Conservation (phyloP, 1,140 invertebrate species). For the Saccostrea glomerata region DNA sequence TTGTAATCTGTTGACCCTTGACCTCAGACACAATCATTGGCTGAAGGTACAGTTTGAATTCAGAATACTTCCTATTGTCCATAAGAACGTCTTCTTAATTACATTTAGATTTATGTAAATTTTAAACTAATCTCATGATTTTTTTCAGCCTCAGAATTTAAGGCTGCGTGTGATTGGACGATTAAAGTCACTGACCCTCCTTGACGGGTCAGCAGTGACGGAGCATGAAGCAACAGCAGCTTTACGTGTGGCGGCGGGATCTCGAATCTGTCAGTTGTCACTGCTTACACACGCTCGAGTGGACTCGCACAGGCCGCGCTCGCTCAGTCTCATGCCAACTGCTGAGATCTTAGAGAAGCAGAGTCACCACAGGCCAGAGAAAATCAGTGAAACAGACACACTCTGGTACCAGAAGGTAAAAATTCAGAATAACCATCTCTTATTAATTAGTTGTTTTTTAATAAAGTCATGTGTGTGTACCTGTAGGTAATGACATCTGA, state of each 20-base stretch:
- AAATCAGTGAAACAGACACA: conserved; percentile 69
- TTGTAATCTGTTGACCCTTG: conserved; percentile 66
- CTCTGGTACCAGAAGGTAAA: conserved; percentile 73
- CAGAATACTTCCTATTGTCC: neutral
- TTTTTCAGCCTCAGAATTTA: conserved; percentile 71
- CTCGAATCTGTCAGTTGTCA: conserved; percentile 76
- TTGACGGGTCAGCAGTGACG: conserved; percentile 70
- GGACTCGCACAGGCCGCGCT: conserved; percentile 68
- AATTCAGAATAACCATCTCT: too few relatives aligned
- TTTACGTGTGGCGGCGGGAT: conserved; percentile 74
- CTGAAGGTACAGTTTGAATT: conserved; percentile 69
- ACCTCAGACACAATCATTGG: conserved; percentile 74
- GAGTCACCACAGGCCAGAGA: conserved; percentile 72
- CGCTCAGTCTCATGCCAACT: conserved; percentile 67
- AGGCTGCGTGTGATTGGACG: conserved; percentile 73
- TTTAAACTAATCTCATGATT: conserved; percentile 11
- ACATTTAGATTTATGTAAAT: neutral
- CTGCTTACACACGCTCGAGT: conserved; percentile 72
- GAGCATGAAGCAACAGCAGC: conserved; percentile 74
- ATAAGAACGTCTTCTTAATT: neutral
- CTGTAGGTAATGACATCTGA: too few relatives aligned
- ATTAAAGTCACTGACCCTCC: conserved; percentile 71
- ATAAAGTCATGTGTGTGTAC: too few relatives aligned
- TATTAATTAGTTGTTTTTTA: too few relatives aligned
- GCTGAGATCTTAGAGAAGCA: conserved; percentile 68